phyloP scores from a whole-genome alignment of 2,113 vertebrate species.

The Xiphophorus maculatus region DNA sequence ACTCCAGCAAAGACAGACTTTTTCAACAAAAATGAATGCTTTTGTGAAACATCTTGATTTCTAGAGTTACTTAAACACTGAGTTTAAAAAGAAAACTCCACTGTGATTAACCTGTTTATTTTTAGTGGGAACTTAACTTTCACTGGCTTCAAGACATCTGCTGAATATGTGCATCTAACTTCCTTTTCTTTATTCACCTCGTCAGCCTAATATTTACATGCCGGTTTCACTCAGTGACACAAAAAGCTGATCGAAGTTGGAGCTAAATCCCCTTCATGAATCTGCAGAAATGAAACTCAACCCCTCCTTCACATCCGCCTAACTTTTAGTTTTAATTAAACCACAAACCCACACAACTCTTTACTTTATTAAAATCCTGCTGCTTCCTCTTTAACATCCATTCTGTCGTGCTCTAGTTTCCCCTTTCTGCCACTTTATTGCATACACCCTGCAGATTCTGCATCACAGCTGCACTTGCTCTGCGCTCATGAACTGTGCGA shows the following conservation, averaged over 20 bases:
- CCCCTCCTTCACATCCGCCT: background rate
- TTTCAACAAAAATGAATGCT: conserved; percentile 41
- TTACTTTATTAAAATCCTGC: conserved; percentile 27
- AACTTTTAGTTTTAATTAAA: conserved; percentile 29
- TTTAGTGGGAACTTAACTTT: conserved; percentile 24
- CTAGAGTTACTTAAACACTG: conserved; percentile 6
- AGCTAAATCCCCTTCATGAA: background rate
- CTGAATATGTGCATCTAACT: conserved; percentile 34
- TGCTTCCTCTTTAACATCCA: conserved; percentile 38
- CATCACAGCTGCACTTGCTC: conserved; percentile 6
- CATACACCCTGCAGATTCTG: background rate
- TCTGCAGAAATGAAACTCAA: background rate
- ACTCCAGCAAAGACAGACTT: conserved; percentile 50
- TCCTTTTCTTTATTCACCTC: conserved; percentile 13
- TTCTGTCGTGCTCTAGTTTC: conserved; percentile 28
- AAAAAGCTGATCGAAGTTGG: background rate
- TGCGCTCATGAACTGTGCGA: background rate
- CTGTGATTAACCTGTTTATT: background rate
- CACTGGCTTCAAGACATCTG: conserved; percentile 10
- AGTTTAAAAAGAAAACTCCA: background rate
- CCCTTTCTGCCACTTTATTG: conserved; percentile 28
- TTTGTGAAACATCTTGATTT: conserved; percentile 17
- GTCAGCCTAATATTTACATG: conserved; percentile 11
- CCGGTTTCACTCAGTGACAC: background rate
- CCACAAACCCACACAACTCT: background rate